Base-by-base conservation (phyloP, 2,113 vertebrate species). In the Micronisus gabar region DNA sequence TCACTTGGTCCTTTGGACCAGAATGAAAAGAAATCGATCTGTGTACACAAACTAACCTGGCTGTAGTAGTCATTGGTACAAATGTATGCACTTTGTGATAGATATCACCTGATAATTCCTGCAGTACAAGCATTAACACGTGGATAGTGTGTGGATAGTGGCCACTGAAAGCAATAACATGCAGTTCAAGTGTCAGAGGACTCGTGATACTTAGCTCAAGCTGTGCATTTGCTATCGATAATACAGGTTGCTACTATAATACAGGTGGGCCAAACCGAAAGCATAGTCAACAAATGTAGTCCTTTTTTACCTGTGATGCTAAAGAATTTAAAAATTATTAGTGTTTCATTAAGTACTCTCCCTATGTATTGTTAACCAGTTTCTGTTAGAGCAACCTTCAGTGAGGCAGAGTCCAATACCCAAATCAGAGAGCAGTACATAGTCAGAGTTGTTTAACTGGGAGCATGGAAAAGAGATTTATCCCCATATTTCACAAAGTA, bases 161-260 rank as follows among this genome's bases (percentile, higher is more conserved):
- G 21, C 41, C 36, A 15, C 1, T 58, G 62, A 50, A 81, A 86
- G n/a, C 27, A 25, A 1, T 45, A 56, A 27, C 19, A 25, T 15
- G 11, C 6, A 29, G 34, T 65, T 84, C n/a, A 1, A 1, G 1
- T 75, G 29, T 86, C 75, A 65, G 41, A n/a, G 75, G 50, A 36
- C 48, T 38, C 15, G 22, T n/a, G 25, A 62, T 59, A 20, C 13
- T 61, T 82, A n/a, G 21, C 32, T 80, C 27, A 36, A 58, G 45
- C 40, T 70, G 4, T 40, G 23, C 11, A 11, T 82, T 85, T 16
- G 7, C 14, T 50, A 3, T 30, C 0, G 0, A 11, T 55, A 58
- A 22, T 41, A 20, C 9, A 56, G 17, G 32, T 36, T 62, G 30
- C 52, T 83, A 0, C 45, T 87, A 47, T 15, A 67, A 30, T 53